Conservation (phyloP, 2,797 vertebrate species). For the Glossophaga mutica region DNA sequence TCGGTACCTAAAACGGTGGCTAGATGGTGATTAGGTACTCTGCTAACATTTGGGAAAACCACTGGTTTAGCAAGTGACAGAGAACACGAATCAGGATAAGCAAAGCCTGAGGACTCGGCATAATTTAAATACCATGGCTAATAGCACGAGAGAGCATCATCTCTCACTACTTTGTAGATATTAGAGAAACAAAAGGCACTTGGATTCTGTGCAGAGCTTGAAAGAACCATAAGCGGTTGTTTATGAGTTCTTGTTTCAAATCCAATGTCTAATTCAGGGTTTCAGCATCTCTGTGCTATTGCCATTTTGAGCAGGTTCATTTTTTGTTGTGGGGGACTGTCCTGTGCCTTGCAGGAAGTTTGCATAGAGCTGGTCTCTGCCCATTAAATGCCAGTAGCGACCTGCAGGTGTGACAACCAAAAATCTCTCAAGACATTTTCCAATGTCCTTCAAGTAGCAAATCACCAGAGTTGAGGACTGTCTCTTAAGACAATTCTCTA, state of each 20-base stretch:
- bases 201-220: background rate
- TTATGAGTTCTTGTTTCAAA: conserved; percentile 15
- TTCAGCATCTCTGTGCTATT: background rate
- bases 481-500: conserved; percentile 21
- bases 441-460: background rate
- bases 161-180: background rate
- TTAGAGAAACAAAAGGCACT: background rate
- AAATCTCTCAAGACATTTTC: conserved; percentile 14
- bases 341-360: background rate
- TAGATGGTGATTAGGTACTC: background rate
- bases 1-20: background rate
- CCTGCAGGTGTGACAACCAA: background rate
- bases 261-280: background rate
- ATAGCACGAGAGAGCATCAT: background rate
- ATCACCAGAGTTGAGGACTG: background rate
- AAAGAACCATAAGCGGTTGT: conserved; percentile 15
- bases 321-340: background rate
- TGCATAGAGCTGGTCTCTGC: background rate
- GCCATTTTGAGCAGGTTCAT: background rate
- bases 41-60: background rate
- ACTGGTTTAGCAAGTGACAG: background rate
- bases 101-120: background rate
- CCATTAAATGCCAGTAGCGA: background rate
- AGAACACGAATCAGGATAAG: background rate
- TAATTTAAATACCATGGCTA: conserved; percentile 17